These are phyloP conservation scores for Actenoides lindsayi DNA, from an alignment of 2,113 vertebrate species.

Conservation along the genomic window DNA sequence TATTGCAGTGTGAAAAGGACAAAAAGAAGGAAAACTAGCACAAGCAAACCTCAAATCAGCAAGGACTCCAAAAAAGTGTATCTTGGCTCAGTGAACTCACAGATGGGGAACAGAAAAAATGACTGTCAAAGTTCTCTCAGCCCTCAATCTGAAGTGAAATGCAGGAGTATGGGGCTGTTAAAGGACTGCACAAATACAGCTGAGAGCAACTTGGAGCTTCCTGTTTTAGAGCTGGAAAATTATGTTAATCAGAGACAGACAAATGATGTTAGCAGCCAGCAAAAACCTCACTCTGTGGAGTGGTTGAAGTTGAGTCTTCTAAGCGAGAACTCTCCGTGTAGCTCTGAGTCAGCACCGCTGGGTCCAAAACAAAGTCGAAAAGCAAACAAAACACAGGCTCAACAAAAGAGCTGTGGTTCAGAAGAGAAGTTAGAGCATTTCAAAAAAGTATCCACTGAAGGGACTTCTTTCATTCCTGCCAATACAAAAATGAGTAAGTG, in stretches of 20 bases:
- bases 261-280: slow-evolving; percentile 69
- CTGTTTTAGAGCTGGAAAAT: slow-evolving; percentile 71
- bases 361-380: slow-evolving; percentile 67
- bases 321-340: slow-evolving; percentile 26
- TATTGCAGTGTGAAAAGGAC: slow-evolving; percentile 82
- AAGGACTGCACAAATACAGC: slow-evolving; percentile 71
- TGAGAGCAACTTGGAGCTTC: slow-evolving; percentile 70
- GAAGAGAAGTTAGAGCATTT: slow-evolving; percentile 55
- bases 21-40: slow-evolving; percentile 50
- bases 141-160: slow-evolving; percentile 1
- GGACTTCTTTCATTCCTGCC: slow-evolving; percentile 45
- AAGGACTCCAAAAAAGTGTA: slow-evolving; percentile 37
- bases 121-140: neutral
- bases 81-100: slow-evolving; percentile 24
- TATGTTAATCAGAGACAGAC: slow-evolving; percentile 66
- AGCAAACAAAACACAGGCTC: slow-evolving; percentile 60
- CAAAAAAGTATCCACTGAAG: slow-evolving; percentile 65
- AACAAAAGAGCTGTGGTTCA: slow-evolving; percentile 53
- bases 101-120: slow-evolving; percentile 18
- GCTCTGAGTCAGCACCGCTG: slow-evolving; percentile 75
- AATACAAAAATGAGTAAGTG: slow-evolving; percentile 15
- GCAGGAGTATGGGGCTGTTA: slow-evolving; percentile 26
- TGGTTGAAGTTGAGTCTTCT: slow-evolving; percentile 46
- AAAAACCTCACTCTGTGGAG: slow-evolving; percentile 67
- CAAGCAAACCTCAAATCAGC: slow-evolving; percentile 63